Evolutionary conservation across 2,888 invertebrate species (phyloP).

Genomic region (Coelinius sp.): DNA sequence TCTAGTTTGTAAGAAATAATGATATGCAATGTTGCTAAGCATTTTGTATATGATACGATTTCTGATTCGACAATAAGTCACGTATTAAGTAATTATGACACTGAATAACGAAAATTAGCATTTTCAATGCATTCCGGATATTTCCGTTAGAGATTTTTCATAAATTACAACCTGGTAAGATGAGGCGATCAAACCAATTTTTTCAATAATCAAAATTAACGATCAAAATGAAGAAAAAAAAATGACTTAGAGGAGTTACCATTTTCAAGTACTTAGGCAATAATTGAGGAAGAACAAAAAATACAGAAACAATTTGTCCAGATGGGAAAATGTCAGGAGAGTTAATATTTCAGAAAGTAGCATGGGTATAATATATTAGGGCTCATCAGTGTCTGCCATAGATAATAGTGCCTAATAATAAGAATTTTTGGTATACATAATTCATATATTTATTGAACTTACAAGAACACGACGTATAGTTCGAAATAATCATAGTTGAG

Average conservation of each 20-base stretch:
- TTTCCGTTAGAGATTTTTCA: background rate
- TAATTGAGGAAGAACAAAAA: background rate
- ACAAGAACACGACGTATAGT: background rate
- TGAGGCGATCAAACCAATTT: background rate
- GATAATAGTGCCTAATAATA: constrained; percentile 19
- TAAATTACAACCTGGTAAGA: background rate
- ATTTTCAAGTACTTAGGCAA: constrained; percentile 10
- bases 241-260: background rate
- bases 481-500: background rate
- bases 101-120: background rate
- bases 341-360: background rate
- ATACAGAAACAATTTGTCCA: background rate
- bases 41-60: constrained; percentile 25
- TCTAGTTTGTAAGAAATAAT: background rate
- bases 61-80: constrained; percentile 22
- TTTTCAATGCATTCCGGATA: background rate
- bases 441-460: constrained; percentile 16
- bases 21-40: background rate
- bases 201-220: background rate
- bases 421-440: constrained; percentile 12
- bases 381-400: constrained; percentile 14
- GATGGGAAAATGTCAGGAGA: background rate
- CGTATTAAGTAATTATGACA: background rate
- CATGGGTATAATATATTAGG: background rate
- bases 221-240: background rate